Evolutionary conservation across 2,888 invertebrate species (phyloP).

Genomic region (Hipparchia semele): DNA sequence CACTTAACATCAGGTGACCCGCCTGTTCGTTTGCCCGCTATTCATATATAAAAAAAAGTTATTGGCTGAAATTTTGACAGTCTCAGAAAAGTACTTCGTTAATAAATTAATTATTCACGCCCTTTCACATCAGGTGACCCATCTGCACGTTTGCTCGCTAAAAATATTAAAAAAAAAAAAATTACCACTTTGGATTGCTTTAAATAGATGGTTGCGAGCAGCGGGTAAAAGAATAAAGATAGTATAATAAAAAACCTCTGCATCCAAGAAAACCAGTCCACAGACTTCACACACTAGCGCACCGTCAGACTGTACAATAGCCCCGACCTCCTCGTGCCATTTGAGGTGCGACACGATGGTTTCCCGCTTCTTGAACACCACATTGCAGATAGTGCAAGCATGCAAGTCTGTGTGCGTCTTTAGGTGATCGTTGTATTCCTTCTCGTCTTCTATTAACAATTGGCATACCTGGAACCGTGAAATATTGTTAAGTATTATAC

Average conservation of each 20-base stretch:
- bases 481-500: not conserved
- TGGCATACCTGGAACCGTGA: constrained; percentile 60
- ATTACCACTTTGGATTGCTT: too few species aligned
- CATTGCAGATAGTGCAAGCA: constrained; percentile 61
- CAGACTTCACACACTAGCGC: constrained; percentile 67
- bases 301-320: constrained; percentile 38
- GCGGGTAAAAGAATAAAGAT: too few species aligned
- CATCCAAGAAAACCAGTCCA: constrained; percentile 56
- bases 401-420: constrained; percentile 60
- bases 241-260: constrained; percentile 29
- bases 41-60: too few species aligned
- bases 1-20: too few species aligned
- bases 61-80: too few species aligned
- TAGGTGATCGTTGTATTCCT: constrained; percentile 61
- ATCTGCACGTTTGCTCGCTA: too few species aligned
- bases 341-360: constrained; percentile 64
- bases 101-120: too few species aligned
- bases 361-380: constrained; percentile 60
- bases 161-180: too few species aligned
- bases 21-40: too few species aligned
- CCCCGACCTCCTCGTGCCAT: constrained; percentile 54
- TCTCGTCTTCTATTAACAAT: constrained; percentile 57
- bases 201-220: too few species aligned
- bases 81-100: too few species aligned
- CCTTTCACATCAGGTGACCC: too few species aligned